Evolutionary conservation across 2,888 invertebrate species (phyloP), one percentile per base, ranked within the genome.

Genomic region (Lysandra coridon): DNA sequence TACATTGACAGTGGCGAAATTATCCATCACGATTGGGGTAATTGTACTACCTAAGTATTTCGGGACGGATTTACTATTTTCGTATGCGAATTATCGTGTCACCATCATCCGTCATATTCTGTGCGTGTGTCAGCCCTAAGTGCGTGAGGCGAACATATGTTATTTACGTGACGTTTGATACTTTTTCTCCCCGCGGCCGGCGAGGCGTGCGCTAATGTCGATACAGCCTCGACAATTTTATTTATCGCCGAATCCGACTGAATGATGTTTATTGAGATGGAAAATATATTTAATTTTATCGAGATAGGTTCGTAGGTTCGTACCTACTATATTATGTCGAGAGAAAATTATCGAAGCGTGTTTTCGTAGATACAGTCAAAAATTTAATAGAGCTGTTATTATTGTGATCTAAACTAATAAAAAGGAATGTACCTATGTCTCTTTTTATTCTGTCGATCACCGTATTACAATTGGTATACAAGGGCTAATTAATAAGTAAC

Each of bases 111-210:
- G 44, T 44, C 74, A 74, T n/a, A 40, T n/a, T 74, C 40, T n/a
- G 17, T 23, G 74, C 74, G n/a, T 30, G 69, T 73, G 33, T 6
- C 79, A 79, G 60, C 79, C 79, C 79, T 79, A 44, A 37, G 73
- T 23, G 79, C 23, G 79, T 57, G 79, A 44, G 57, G 44, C 40
- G 57, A 23, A 79, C 73, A 79, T 60, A 53, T 76, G 76, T 76
- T 73, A 73, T 79, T 73, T 40, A 79, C 74, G 79, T 74, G 79
- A 74, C 79, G 79, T n/a, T 49, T 57, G 79, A 44, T 60, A 73
- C 79, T 40, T 73, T 69, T 57, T 37, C 30, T 69, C 53, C 78
- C 69, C 14, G 69, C 30, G 23, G 40, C 49, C 49, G 64, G 4
- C 78, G 53, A 73, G 69, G 17, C 44, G 69, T 69, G 73, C 69